Evolutionary conservation across 2,888 invertebrate species (phyloP).

Genomic region (Scaptodrosophila latifasciaeformis): DNA sequence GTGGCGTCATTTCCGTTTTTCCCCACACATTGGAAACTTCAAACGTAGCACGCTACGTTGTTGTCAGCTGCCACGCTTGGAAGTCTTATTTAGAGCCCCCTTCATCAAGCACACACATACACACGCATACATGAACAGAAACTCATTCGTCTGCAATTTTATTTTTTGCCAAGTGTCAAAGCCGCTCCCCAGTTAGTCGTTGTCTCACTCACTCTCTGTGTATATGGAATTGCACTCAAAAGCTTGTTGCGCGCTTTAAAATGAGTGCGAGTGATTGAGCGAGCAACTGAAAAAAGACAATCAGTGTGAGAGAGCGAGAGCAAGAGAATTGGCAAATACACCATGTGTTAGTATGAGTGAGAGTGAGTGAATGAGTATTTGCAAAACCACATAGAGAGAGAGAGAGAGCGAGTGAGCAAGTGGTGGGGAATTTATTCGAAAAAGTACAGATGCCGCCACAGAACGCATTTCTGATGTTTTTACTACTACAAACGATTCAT

Average conservation of each 20-base stretch:
- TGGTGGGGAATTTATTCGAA: slow-evolving; percentile 37
- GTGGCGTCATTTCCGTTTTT: slow-evolving; percentile 64
- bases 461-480: slow-evolving; percentile 42
- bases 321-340: neutral
- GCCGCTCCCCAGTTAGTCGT: slow-evolving; percentile 29
- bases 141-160: slow-evolving; percentile 18
- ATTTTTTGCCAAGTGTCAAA: slow-evolving; percentile 25
- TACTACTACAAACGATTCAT: slow-evolving; percentile 57
- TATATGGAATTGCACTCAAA: slow-evolving; percentile 55
- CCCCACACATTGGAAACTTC: slow-evolving; percentile 50
- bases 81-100: slow-evolving; percentile 16
- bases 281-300: neutral
- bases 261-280: neutral
- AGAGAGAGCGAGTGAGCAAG: neutral
- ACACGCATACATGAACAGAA: slow-evolving; percentile 19
- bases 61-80: slow-evolving; percentile 24
- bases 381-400: neutral
- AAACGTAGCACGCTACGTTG: neutral
- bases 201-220: slow-evolving; percentile 18
- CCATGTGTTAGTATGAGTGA: neutral
- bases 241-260: slow-evolving; percentile 52
- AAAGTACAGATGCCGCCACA: slow-evolving; percentile 67
- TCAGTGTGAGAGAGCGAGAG: neutral
- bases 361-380: neutral
- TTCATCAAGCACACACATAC: slow-evolving; percentile 4